These are phyloP conservation scores for Catharus bicknelli DNA, from an alignment of 2,113 vertebrate genomes.

Conservation along the genomic window DNA sequence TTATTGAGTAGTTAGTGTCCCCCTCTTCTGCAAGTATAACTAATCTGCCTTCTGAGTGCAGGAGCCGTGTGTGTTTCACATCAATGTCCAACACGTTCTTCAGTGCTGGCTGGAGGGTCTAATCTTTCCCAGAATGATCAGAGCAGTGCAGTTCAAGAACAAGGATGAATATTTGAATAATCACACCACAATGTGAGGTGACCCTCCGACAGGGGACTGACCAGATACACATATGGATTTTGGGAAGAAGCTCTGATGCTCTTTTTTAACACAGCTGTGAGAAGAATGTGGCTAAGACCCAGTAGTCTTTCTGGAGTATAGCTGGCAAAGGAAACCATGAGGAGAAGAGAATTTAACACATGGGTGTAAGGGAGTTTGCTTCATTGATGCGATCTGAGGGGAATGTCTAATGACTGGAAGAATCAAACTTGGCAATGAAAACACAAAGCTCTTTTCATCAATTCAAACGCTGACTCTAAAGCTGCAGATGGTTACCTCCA, in stretches of 20 bases:
- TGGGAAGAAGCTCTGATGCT: conserved; percentile 80
- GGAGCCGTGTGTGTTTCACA: conserved; percentile 52
- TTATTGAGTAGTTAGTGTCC: conserved; percentile 25
- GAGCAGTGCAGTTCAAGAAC: conserved; percentile 71
- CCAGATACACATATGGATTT: conserved; percentile 80
- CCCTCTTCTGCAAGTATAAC: conserved; percentile 33
- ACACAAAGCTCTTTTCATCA: conserved; percentile 89
- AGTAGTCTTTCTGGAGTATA: conserved; percentile 76
- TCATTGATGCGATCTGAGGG: conserved; percentile 85
- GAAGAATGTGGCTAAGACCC: conserved; percentile 84
- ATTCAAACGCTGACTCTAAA: conserved; percentile 76
- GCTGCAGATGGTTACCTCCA: conserved; percentile 84
- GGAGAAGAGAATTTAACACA: conserved; percentile 86
- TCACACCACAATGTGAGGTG: conserved; percentile 84
- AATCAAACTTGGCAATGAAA: conserved; percentile 88
- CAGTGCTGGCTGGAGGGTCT: conserved; percentile 60
- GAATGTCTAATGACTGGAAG: conserved; percentile 87
- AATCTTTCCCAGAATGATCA: conserved; percentile 72
- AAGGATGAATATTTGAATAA: conserved; percentile 79
- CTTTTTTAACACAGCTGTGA: conserved; percentile 82
- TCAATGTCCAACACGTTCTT: conserved; percentile 55
- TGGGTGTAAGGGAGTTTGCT: conserved; percentile 78
- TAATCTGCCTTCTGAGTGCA: conserved; percentile 3
- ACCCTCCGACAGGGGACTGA: conserved; percentile 75
- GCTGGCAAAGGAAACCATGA: conserved; percentile 83